phyloP scores from a whole-genome alignment of 2,113 vertebrate genomes.

The Pongo abelii region DNA sequence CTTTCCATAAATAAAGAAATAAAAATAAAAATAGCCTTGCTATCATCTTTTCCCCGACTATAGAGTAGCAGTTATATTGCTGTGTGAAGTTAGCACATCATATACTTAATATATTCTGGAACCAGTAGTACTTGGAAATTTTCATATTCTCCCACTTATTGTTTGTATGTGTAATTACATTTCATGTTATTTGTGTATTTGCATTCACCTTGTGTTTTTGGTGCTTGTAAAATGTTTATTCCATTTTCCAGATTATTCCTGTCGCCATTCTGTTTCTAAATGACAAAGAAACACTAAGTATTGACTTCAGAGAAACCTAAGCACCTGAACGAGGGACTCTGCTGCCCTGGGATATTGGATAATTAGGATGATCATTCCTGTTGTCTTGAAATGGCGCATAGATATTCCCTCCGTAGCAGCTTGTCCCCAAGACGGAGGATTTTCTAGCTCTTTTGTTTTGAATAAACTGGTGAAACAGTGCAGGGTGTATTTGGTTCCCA shows the following conservation, averaged over 20 bases:
- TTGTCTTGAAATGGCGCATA: not conserved
- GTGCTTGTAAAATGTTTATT: constrained; percentile 66
- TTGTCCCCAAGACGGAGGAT: not conserved
- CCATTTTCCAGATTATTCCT: constrained; percentile 69
- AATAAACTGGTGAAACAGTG: constrained; percentile 16
- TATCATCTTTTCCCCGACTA: not conserved
- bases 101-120: not conserved
- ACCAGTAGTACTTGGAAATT: not conserved
- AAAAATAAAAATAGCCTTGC: not conserved
- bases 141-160: constrained; percentile 13
- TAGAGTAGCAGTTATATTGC: not conserved
- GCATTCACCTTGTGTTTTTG: constrained; percentile 65
- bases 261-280: constrained; percentile 55
- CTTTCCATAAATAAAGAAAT: constrained; percentile 29
- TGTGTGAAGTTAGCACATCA: not conserved
- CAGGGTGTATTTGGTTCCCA: constrained; percentile 59
- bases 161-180: constrained; percentile 54
- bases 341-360: not conserved
- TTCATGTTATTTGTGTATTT: constrained; percentile 61
- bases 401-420: not conserved
- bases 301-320: constrained; percentile 51
- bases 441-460: constrained; percentile 33
- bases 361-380: not conserved
- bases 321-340: not conserved
- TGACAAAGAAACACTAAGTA: constrained; percentile 43